These are phyloP conservation scores for Mactromeris polynyma DNA, from an alignment of 2,888 invertebrate species.

Conservation along the genomic window DNA sequence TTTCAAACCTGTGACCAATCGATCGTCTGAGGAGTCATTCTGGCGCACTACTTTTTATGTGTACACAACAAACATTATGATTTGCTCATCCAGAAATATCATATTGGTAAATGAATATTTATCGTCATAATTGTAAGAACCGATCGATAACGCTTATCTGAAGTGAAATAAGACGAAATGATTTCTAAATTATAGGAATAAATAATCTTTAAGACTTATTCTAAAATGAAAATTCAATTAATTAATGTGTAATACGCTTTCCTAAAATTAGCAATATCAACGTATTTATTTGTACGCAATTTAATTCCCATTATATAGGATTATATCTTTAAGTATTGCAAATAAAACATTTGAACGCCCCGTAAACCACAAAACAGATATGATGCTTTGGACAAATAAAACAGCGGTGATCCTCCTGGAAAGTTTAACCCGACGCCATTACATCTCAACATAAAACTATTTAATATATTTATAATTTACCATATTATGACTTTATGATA, in stretches of 20 bases:
- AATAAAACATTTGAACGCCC: background rate
- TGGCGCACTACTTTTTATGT: constrained; percentile 46
- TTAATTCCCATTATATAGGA: background rate
- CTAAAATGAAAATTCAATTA: background rate
- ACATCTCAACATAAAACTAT: background rate
- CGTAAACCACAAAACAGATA: background rate
- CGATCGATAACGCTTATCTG: background rate
- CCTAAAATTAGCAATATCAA: background rate
- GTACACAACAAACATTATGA: constrained; percentile 50
- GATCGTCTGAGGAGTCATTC: constrained; percentile 18
- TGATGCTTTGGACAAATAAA: background rate
- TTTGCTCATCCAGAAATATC: constrained; percentile 21
- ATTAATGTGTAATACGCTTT: background rate
- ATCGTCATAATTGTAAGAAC: background rate
- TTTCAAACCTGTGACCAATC: constrained; percentile 44
- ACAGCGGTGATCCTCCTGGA: background rate
- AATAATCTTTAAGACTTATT: background rate
- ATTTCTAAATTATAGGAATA: no score
- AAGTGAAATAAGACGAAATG: background rate
- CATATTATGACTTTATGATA: background rate
- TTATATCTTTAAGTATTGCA: background rate
- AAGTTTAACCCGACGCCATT: background rate
- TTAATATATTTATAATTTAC: constrained; percentile 23
- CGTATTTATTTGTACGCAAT: constrained; percentile 1
- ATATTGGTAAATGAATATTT: background rate